Evolutionary conservation across 2,113 vertebrate genomes (phyloP), one percentile per base, ranked within the genome.

Genomic region (Damaliscus lunatus): DNA sequence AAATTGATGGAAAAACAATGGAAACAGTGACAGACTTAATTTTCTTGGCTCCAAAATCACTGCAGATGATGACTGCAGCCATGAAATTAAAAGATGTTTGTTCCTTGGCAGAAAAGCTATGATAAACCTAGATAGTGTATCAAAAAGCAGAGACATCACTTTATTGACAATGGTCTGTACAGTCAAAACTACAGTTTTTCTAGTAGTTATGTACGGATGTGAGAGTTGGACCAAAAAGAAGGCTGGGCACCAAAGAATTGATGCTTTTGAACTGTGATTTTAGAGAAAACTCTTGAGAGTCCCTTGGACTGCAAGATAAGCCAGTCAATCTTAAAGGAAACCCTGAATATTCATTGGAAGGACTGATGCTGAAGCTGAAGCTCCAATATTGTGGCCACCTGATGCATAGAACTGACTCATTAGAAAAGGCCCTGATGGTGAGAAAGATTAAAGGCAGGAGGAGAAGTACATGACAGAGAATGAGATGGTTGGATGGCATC

Each of bases 141-240:
- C n/a, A 74, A 74, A 40, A 40, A 40, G 19, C 36, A 74, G 67
- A 74, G 67, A 74, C 21, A 74, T 74, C 67, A 74, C 36, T 40
- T 40, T 40, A 11, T 21, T 40, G n/a, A 40, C 21, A 25, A 40
- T 0, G 0, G 67, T 40, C 5, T 0, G 0, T 40, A 74, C 5
- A 74, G 21, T 40, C 67, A 74, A 74, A 74, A 40, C 67, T 74
- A 71, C 17, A 3, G 5, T 40, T 74, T 40, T 13, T 13, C 36
- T 21, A 13, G 36, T 74, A 40, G 67, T 25, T 21, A 74, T 21
- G 2, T 74, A 40, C 0, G 3, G 67, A 40, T 40, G 21, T 40
- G 36, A 74, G 19, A 74, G 21, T 25, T 74, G 67, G 5, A 40
- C 10, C 36, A 40, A 25, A 40, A 74, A 74, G 67, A 40, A 74